Evolutionary conservation across 2,888 invertebrate species (phyloP).

Genomic region (Pristionchus japonicus): DNA sequence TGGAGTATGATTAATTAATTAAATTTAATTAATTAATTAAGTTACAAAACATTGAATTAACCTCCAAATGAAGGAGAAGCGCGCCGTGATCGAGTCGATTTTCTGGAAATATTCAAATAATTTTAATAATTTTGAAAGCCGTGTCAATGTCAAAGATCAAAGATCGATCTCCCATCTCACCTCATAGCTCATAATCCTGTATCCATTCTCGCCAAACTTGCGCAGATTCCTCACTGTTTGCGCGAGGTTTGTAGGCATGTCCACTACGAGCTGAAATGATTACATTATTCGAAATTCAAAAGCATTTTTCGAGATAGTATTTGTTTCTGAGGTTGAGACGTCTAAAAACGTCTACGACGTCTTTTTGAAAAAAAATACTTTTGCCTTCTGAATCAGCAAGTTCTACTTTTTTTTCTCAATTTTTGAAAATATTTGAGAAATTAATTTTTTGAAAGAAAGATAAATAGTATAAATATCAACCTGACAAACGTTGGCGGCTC

Average conservation of each 20-base stretch:
- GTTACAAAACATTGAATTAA: background rate
- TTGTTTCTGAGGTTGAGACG: background rate
- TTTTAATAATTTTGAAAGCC: background rate
- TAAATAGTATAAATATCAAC: no score
- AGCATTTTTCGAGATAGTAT: background rate
- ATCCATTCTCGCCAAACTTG: background rate
- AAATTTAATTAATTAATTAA: background rate
- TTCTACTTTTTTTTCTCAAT: background rate
- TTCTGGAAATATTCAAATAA: background rate
- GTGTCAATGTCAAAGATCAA: no score
- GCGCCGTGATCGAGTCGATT: background rate
- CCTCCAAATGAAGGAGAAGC: background rate
- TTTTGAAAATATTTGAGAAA: background rate
- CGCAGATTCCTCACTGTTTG: background rate
- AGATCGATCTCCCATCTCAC: background rate
- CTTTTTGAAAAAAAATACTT: no score
- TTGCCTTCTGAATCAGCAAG: no score
- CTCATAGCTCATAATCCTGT: constrained; percentile 5
- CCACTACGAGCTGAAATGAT: background rate
- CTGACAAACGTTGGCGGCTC: background rate
- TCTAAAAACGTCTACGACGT: no score
- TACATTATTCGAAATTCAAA: background rate
- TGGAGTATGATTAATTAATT: background rate
- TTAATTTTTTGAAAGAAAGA: no score
- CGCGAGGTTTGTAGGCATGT: background rate